A percentile compares a stretch with the other conserved stretches of the same genome.
Evolutionary conservation across 2,113 vertebrate genomes (phyloP).

Genomic region (Tylochromis polylepis): DNA sequence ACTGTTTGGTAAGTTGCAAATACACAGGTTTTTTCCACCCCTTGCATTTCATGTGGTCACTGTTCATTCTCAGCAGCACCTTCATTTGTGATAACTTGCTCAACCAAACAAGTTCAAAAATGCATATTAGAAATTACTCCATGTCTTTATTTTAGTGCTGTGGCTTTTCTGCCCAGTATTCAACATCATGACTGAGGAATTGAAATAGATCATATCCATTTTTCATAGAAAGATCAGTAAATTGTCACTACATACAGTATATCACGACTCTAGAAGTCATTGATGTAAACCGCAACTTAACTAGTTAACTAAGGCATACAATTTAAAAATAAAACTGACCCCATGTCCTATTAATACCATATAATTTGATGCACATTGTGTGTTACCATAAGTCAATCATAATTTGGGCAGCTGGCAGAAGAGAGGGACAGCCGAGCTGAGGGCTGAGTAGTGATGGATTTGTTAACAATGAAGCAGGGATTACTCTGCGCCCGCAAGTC

Average conservation of each 20-base stretch:
- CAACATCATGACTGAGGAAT: neutral
- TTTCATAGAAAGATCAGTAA: neutral
- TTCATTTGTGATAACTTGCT: neutral
- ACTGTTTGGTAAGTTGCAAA: neutral
- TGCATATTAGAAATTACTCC: neutral
- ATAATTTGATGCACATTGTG: neutral
- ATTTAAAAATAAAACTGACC: neutral
- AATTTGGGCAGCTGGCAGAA: neutral
- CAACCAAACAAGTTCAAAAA: neutral
- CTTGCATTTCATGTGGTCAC: neutral
- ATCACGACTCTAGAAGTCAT: too few species aligned
- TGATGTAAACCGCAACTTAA: too few species aligned
- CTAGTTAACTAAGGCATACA: too few species aligned
- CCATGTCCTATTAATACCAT: neutral
- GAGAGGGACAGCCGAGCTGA: neutral
- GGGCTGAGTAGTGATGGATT: neutral
- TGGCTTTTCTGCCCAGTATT: neutral
- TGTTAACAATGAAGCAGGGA: neutral
- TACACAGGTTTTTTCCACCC: rapidly evolving
- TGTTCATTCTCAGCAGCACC: neutral
- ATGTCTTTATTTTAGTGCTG: neutral
- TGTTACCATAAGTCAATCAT: neutral
- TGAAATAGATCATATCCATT: neutral
- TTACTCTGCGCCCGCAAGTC: neutral
- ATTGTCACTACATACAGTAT: rapidly evolving